Evolutionary conservation across 2,888 invertebrate species (phyloP).

Genomic region (Fragum sueziense): DNA sequence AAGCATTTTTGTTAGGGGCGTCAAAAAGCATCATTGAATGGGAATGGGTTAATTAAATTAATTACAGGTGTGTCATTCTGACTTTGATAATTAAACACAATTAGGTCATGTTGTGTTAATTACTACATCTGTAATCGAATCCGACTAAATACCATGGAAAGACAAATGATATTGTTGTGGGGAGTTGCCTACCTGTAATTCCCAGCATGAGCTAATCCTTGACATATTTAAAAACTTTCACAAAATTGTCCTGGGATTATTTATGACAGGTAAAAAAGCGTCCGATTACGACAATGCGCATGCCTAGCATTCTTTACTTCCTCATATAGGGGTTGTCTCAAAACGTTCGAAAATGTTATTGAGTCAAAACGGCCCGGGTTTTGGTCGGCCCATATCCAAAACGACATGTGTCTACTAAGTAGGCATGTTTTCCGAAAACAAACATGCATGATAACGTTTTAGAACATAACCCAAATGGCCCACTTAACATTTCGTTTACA

Average conservation of each 20-base stretch:
- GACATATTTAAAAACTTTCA: constrained; percentile 10
- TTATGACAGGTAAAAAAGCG: constrained; percentile 16
- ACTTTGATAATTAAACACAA: neutral
- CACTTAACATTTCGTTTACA: too few species aligned
- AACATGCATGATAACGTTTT: too few species aligned
- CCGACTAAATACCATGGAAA: neutral
- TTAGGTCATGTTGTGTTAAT: neutral
- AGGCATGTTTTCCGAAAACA: neutral
- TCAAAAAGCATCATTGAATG: neutral
- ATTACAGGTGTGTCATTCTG: constrained; percentile 14
- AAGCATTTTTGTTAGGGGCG: neutral
- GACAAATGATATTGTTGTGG: neutral
- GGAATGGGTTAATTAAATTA: constrained; percentile 6
- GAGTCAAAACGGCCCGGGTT: neutral
- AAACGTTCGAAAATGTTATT: neutral
- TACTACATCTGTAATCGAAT: neutral
- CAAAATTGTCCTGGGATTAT: neutral
- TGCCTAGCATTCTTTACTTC: constrained; percentile 22
- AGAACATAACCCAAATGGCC: too few species aligned
- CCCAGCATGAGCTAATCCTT: neutral
- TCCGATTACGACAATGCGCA: constrained; percentile 22
- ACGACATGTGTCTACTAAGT: too few species aligned
- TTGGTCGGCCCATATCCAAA: too few species aligned
- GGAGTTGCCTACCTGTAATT: neutral
- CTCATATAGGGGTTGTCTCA: constrained; percentile 27